Base-by-base conservation (phyloP, 1,140 invertebrate genomes). In the Oscheius sp. region DNA sequence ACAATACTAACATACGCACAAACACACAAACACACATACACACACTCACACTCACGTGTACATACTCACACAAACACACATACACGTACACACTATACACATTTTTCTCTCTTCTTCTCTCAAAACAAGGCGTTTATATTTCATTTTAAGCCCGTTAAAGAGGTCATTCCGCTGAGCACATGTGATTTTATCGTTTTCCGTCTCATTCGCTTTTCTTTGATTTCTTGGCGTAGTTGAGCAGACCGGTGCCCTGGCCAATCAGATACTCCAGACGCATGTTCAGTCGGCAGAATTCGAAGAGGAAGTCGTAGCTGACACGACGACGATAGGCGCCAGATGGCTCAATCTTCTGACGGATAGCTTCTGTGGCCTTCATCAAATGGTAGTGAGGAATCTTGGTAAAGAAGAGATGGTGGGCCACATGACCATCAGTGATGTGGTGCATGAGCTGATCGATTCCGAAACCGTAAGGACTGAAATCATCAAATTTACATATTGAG, bases 391-490 rank as follows among this genome's bases (percentile, higher is more conserved):
- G 85, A 31, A 87, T 80, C 63, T 80, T 84, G 10, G 85, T 78
- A 72, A 82, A 84, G 75, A 87, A 87, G 63, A 87, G 79, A 68
- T 87, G 86, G 72, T 87, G 86, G 45, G 85, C 84, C 42, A 87
- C 86, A 74, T 87, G 86, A 13, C 82, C 82, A 49, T 84, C 82
- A 36, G 82, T 84, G 29, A 86, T 87, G 75, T 84, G 85, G 79
- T 87, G 86, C 62, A 86, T 83, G n/a, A 84, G 66, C 23, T 61
- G 20, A 38, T 81, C 79, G 70, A 86, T 85, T 55, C 84, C 85
- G 73, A 84, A 82, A 4, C 85, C 86, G 63, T 87, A 87, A 45
- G 45, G 38, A 31, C 80, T 72, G 32, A 61, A 73, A 10, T n/a
- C 15, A 3, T 66, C 68, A 66, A 32, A n/a, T n/a, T n/a, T n/a